Evolutionary conservation across 2,113 vertebrate species (phyloP), one percentile per base, ranked within the genome.

Genomic region (Columba janthina): DNA sequence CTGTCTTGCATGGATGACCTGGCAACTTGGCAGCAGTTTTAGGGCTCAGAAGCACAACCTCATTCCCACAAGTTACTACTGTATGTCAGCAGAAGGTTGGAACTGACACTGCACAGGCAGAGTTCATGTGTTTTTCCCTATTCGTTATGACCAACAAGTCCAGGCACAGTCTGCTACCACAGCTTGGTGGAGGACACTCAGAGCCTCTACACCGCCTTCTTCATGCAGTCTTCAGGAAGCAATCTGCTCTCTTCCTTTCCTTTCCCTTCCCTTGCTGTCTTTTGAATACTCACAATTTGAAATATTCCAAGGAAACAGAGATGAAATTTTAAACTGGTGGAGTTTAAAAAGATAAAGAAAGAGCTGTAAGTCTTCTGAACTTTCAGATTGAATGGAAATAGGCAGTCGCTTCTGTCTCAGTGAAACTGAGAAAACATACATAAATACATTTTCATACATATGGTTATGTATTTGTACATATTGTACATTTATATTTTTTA

Each of bases 41-140:
- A 38, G 34, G 58, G 15, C 85, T 73, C 7, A n/a, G 78, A 94
- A 91, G 14, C 14, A 29, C n/a, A 24, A 15, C 5, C 24, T 26
- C 40, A 66, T 70, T 66, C 58, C 31, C 50, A 54, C 0, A 4
- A 40, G 26, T 25, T 44, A 53, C 25, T 36, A 62, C 36, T 2
- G 3, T 40, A 28, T 79, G 36, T 69, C 67, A 88, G 88, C 81
- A 76, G 81, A 75, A 93, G 57, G 34, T 17, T 91, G 82, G 66
- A 88, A 40, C 24, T 2, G 1, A 29, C 64, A 25, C 9, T 15
- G 21, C 31, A 38, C 28, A 31, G 36, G 67, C 10, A 76, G 60
- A 61, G 40, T 32, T 91, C 88, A 31, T 11, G n/a, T 36, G 26
- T 61, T 76, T 46, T 88, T 17, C n/a, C 11, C 21, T 75, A 0